Evolutionary conservation across 2,888 invertebrate species (phyloP).

Genomic region (Cryptus armator): DNA sequence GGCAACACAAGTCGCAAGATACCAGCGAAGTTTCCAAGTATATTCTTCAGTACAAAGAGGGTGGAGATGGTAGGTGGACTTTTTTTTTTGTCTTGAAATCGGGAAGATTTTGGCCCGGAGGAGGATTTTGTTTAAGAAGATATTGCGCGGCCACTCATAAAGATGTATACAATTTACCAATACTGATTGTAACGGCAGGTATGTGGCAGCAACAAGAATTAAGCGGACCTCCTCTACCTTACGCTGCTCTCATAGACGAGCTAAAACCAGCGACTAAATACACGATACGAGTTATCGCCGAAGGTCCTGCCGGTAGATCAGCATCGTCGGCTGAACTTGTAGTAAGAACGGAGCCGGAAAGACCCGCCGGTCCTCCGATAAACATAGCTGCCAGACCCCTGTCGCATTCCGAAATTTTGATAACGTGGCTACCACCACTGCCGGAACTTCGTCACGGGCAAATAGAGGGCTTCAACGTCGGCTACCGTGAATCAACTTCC

Average conservation of each 20-base stretch:
- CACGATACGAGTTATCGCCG: slow-evolving; percentile 90
- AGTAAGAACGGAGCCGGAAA: slow-evolving; percentile 89
- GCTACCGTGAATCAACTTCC: slow-evolving; percentile 87
- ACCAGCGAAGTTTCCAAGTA: slow-evolving; percentile 90
- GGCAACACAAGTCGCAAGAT: slow-evolving; percentile 90
- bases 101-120: too few species aligned
- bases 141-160: not conserved
- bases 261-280: slow-evolving; percentile 91
- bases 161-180: not conserved
- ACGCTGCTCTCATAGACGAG: slow-evolving; percentile 89
- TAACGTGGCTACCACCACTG: slow-evolving; percentile 91
- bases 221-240: slow-evolving; percentile 88
- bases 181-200: slow-evolving; percentile 78
- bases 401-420: slow-evolving; percentile 90
- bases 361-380: slow-evolving; percentile 90
- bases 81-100: not conserved
- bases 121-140: too few species aligned
- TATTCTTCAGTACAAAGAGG: slow-evolving; percentile 89
- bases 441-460: slow-evolving; percentile 91
- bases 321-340: slow-evolving; percentile 88
- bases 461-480: slow-evolving; percentile 92
- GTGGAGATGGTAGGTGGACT: slow-evolving; percentile 85
- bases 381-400: slow-evolving; percentile 89
- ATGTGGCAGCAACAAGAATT: slow-evolving; percentile 90
- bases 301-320: slow-evolving; percentile 91